Evolutionary conservation across 1,140 invertebrate species (phyloP), one percentile per base, ranked within the genome.

Genomic region (Leptopilina boulardi): DNA sequence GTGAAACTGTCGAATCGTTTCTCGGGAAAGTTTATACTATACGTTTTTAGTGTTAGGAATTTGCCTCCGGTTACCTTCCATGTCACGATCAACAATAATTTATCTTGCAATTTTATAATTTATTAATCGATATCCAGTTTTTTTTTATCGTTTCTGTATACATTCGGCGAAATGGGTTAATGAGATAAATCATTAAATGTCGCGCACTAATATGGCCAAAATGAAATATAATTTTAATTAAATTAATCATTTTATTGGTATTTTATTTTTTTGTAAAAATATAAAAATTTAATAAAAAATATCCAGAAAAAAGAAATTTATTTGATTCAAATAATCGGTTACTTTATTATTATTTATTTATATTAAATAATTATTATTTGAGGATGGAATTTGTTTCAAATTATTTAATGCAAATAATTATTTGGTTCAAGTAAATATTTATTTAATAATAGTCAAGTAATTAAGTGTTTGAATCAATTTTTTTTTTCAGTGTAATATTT

Each of bases 1-100:
- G 21, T 66, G 59, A 66, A 66, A 66, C 59, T 66, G 59, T 66
- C 59, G 23, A 15, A 23, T 66, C 59, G 23, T 23, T 34, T 66
- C 59, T 66, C 59, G 23, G 23, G 59, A 66, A 66, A 66, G 59
- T 34, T 23, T 15, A 47, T 13, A 13, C n/a, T 47, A 9, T 47
- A n/a, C 13, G 56, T 66, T 66, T n/a, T 66, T 26, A 66, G 13
- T 66, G 23, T 15, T 3, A 34, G 59, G 15, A 66, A 34, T 66
- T 66, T 9, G 23, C 59, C 59, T 34, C 23, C 59, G 26, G 59
- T 30, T 66, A 51, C 59, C 13, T 26, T n/a, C 56, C 59, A 66
- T 26, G 23, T 66, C 26, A 34, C 26, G 15, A 15, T 66, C 59
- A 66, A 66, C 26, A 8, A 54, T 38, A 19, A 66, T n/a, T 66